Conservation (phyloP, 64 coral and sea anemone genomes). For the Montipora sp. region DNA sequence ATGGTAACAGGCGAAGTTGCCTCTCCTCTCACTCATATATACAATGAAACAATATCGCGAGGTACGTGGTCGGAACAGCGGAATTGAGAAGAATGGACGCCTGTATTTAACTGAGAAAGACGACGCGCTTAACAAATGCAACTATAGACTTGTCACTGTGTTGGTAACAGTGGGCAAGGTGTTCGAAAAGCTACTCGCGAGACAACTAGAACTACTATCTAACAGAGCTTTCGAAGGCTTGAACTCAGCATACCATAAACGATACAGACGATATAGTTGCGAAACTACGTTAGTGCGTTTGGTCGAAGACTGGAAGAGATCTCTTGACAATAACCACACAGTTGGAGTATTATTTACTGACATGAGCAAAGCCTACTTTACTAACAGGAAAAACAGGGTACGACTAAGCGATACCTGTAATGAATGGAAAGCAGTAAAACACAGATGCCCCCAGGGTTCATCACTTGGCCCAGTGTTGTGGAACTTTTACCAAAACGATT, state of each 20-base stretch:
- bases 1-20: slow-evolving; percentile 5
- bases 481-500: no score
- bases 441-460: no score
- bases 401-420: no score
- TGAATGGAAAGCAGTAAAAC: no score
- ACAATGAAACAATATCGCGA: background rate
- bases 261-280: background rate
- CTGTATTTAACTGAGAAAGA: slow-evolving; percentile 3
- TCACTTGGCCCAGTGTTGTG: no score
- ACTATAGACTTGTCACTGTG: slow-evolving; percentile 46
- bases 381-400: no score
- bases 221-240: background rate
- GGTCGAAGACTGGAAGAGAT: background rate
- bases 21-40: slow-evolving; percentile 13
- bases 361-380: no score
- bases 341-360: background rate
- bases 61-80: background rate
- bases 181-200: slow-evolving; percentile 16
- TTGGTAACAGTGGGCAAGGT: slow-evolving; percentile 39
- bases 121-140: slow-evolving; percentile 7
- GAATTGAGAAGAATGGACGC: background rate
- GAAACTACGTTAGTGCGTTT: background rate
- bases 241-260: background rate
- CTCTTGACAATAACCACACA: background rate
- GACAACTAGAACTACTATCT: background rate